These are phyloP conservation scores for Andrena marginata DNA, from an alignment of 2,888 invertebrate species.

Conservation along the genomic window DNA sequence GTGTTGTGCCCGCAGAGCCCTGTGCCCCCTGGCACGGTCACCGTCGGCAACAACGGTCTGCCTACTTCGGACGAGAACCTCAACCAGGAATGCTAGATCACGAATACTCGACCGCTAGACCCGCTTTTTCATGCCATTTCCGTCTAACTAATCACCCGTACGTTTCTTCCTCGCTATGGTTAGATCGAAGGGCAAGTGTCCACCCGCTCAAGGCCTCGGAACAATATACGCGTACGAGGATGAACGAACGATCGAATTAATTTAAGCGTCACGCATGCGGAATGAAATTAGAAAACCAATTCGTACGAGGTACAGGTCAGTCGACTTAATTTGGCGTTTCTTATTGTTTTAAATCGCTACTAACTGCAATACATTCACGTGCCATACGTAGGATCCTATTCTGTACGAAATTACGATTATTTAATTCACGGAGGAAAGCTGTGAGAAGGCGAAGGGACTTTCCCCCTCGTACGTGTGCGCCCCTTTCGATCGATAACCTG, in stretches of 20 bases:
- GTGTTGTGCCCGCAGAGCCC: slow-evolving; percentile 81
- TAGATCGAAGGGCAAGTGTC: slow-evolving; percentile 12
- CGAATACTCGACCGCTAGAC: slow-evolving; percentile 62
- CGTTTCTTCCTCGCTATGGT: slow-evolving; percentile 30
- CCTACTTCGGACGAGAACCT: slow-evolving; percentile 83
- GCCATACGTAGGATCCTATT: slow-evolving; percentile 24
- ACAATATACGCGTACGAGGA: slow-evolving; percentile 18
- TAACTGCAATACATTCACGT: slow-evolving; percentile 20
- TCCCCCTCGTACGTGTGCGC: slow-evolving; percentile 27
- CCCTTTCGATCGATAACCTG: slow-evolving; percentile 39
- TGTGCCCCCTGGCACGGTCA: slow-evolving; percentile 80
- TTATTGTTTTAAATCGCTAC: slow-evolving; percentile 2
- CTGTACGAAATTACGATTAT: neutral
- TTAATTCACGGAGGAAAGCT: neutral
- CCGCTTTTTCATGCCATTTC: slow-evolving; percentile 67
- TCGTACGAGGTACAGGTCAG: neutral
- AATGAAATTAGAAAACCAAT: neutral
- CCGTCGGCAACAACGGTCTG: slow-evolving; percentile 81
- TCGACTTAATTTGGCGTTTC: neutral
- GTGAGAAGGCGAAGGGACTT: neutral
- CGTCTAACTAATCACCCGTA: slow-evolving; percentile 67
- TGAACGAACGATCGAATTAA: neutral
- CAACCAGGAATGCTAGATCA: slow-evolving; percentile 82
- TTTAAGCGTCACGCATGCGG: neutral
- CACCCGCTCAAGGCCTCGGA: slow-evolving; percentile 9